phyloP scores from a whole-genome alignment of 2,888 invertebrate genomes.

The Pseudolycoriella hygida region DNA sequence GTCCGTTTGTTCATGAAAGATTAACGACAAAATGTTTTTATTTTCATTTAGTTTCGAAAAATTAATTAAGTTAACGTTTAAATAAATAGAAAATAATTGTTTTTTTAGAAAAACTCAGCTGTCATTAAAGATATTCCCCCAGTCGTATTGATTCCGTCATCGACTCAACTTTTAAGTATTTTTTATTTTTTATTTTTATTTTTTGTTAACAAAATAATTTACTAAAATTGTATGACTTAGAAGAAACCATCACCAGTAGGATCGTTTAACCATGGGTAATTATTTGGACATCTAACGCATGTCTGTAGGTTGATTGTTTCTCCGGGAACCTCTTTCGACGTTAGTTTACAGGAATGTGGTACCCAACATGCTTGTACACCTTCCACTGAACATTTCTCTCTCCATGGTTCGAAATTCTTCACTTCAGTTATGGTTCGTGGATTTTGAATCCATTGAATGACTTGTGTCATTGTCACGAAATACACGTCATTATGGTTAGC shows the following conservation, averaged over 20 bases:
- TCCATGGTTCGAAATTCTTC: slow-evolving; percentile 87
- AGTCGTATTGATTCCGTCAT: too few relatives aligned
- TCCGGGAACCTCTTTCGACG: slow-evolving; percentile 83
- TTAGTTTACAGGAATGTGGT: slow-evolving; percentile 78
- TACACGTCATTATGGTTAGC: slow-evolving; percentile 78
- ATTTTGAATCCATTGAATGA: slow-evolving; percentile 90
- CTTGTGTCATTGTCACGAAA: slow-evolving; percentile 92
- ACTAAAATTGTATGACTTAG: slow-evolving; percentile 35
- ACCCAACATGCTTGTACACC: slow-evolving; percentile 71
- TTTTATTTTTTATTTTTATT: neutral
- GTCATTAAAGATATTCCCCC: too few relatives aligned
- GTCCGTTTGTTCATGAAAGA: too few relatives aligned
- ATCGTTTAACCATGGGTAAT: slow-evolving; percentile 89
- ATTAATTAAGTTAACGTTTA: too few relatives aligned
- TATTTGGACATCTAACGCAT: slow-evolving; percentile 82
- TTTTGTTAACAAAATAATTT: neutral
- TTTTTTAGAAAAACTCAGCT: too few relatives aligned
- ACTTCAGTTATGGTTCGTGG: slow-evolving; percentile 68
- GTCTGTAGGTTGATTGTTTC: slow-evolving; percentile 88
- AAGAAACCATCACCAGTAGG: slow-evolving; percentile 59
- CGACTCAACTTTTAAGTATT: too few relatives aligned
- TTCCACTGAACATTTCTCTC: slow-evolving; percentile 82
- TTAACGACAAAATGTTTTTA: too few relatives aligned
- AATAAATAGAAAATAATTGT: too few relatives aligned
- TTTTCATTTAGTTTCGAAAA: too few relatives aligned